Evolutionary conservation across 2,888 invertebrate genomes (phyloP).

Genomic region (Orchesella flavescens): DNA sequence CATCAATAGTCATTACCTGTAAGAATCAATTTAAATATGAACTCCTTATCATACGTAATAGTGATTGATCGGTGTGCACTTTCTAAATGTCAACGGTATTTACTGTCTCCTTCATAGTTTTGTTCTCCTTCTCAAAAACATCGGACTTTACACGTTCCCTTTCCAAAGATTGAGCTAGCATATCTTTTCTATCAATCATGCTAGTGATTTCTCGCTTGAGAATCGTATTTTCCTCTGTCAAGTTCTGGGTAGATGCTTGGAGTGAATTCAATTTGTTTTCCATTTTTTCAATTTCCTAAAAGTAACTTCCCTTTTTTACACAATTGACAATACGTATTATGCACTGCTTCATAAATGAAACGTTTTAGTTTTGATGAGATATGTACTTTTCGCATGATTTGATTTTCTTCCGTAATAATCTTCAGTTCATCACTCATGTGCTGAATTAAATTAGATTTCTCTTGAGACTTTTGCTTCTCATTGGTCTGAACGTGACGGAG

Average conservation of each 20-base stretch:
- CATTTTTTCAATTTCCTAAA: slow-evolving; percentile 63
- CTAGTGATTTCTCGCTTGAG: slow-evolving; percentile 34
- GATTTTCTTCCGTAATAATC: slow-evolving; percentile 47
- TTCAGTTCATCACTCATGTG: slow-evolving; percentile 47
- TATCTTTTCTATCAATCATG: slow-evolving; percentile 41
- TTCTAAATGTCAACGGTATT: neutral
- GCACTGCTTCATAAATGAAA: too few species aligned
- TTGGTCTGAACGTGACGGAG: slow-evolving; percentile 64
- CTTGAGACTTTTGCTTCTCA: slow-evolving; percentile 61
- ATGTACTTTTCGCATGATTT: slow-evolving; percentile 27
- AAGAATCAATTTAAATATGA: neutral
- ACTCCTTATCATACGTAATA: neutral
- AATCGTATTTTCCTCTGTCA: slow-evolving; percentile 54
- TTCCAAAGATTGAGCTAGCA: slow-evolving; percentile 43
- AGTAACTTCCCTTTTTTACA: neutral
- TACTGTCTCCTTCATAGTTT: neutral
- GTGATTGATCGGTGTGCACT: too few species aligned
- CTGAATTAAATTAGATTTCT: slow-evolving; percentile 51
- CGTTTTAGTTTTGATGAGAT: too few species aligned
- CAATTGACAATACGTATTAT: neutral
- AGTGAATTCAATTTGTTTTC: slow-evolving; percentile 63
- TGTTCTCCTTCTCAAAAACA: slow-evolving; percentile 21
- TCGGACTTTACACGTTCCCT: slow-evolving; percentile 44
- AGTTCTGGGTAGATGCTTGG: slow-evolving; percentile 55
- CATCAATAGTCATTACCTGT: slow-evolving; percentile 22